These are phyloP conservation scores for Temnopleurus reevesii DNA, from an alignment of 53 echinoderm and acorn worm species.

Conservation along the genomic window DNA sequence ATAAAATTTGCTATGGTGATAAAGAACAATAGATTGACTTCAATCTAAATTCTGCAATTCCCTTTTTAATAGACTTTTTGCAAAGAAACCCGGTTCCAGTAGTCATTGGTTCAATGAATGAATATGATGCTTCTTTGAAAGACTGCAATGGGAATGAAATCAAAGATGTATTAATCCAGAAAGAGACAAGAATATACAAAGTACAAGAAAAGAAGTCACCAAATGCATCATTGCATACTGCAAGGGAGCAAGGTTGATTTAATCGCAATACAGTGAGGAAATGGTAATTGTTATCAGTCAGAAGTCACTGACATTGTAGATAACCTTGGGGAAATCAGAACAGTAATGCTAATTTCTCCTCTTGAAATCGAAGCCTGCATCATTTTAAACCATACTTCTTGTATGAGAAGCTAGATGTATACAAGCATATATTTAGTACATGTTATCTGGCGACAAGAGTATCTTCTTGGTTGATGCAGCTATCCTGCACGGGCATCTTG, in stretches of 20 bases:
- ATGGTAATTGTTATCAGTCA: background rate
- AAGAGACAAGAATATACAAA: too few relatives aligned
- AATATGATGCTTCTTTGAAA: too few relatives aligned
- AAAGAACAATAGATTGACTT: too few relatives aligned
- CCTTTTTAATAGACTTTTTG: too few relatives aligned
- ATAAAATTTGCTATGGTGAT: too few relatives aligned
- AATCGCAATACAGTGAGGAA: background rate
- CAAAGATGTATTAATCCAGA: too few relatives aligned
- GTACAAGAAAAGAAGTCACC: too few relatives aligned
- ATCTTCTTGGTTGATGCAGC: background rate
- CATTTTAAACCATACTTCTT: background rate
- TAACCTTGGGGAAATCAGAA: background rate
- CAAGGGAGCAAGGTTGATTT: conserved; percentile 20
- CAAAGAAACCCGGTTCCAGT: too few relatives aligned
- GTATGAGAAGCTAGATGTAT: background rate
- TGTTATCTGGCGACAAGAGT: background rate
- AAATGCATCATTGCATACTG: too few relatives aligned
- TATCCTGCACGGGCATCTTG: background rate
- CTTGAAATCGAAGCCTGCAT: background rate
- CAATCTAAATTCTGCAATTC: too few relatives aligned
- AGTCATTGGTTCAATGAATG: too few relatives aligned
- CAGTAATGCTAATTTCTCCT: background rate
- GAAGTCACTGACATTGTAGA: background rate
- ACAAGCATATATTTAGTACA: background rate
- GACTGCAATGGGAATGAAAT: too few relatives aligned